phyloP scores from a whole-genome alignment of 1,140 invertebrate species.

The Homarus americanus region DNA sequence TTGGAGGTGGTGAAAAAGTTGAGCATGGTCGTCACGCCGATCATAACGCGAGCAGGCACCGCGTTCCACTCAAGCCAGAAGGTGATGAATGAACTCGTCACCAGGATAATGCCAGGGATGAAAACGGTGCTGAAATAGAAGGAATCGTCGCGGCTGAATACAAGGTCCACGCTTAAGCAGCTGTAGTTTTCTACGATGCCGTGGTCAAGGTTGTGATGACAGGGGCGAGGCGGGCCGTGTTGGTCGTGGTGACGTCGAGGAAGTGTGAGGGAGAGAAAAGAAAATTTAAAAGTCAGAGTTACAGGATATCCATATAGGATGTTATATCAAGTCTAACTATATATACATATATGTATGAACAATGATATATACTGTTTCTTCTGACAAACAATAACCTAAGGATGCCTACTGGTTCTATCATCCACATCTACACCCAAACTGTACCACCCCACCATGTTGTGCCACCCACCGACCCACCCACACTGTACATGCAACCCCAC shows the following conservation, averaged over 20 bases:
- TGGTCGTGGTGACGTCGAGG: neutral
- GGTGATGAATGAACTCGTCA: conserved; percentile 95
- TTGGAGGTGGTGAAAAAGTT: conserved; percentile 94
- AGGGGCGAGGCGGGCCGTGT: neutral
- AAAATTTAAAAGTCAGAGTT: neutral
- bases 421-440: too few relatives aligned
- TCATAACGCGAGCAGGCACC: conserved; percentile 90
- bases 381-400: too few relatives aligned
- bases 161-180: conserved; percentile 93
- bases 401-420: too few relatives aligned
- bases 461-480: too few relatives aligned
- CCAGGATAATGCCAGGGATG: conserved; percentile 96
- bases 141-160: conserved; percentile 87
- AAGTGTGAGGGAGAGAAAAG: neutral
- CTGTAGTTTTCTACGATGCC: conserved; percentile 91
- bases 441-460: too few relatives aligned
- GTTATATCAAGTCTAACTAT: too few relatives aligned
- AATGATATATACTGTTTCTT: too few relatives aligned
- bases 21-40: conserved; percentile 95
- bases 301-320: too few relatives aligned
- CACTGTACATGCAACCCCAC: too few relatives aligned
- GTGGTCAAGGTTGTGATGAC: neutral
- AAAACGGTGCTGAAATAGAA: conserved; percentile 98
- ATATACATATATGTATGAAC: too few relatives aligned
- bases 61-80: conserved; percentile 98